A percentile compares a stretch with the other conserved stretches of the same genome.
Conservation (phyloP, 2,113 vertebrate species). For the Callipepla californica region DNA sequence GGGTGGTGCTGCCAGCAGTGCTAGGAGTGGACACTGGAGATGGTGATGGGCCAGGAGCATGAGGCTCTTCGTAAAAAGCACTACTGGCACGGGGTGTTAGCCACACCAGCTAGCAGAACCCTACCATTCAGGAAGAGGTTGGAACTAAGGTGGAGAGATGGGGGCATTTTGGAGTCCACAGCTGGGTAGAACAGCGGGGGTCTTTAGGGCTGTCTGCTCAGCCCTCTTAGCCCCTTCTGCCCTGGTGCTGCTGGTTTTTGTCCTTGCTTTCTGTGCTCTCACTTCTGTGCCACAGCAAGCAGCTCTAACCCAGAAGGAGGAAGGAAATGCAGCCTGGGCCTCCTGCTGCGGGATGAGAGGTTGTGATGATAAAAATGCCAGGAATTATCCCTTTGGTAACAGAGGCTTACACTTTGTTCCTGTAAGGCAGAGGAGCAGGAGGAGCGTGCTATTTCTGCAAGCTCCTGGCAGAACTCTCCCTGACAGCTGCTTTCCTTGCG, state of each 20-base stretch:
- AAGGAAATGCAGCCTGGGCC: not conserved
- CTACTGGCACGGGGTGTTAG: not conserved
- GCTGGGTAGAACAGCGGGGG: rapidly evolving
- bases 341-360: not conserved
- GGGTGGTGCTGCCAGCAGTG: not conserved
- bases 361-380: not conserved
- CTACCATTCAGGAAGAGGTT: rapidly evolving
- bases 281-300: rapidly evolving
- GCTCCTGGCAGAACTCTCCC: not conserved
- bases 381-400: not conserved
- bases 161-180: not conserved
- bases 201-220: rapidly evolving
- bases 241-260: not conserved
- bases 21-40: rapidly evolving
- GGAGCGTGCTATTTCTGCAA: not conserved
- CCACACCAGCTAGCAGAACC: rapidly evolving
- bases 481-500: not conserved
- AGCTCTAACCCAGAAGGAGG: not conserved
- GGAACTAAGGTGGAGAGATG: not conserved
- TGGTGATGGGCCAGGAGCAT: rapidly evolving
- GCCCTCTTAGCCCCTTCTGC: rapidly evolving
- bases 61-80: not conserved
- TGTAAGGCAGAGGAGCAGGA: not conserved
- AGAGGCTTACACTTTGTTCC: not conserved
- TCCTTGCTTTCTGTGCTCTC: not conserved